Base-by-base conservation (phyloP, 2,888 invertebrate species). In the Lepidocyrtinus sp. region DNA sequence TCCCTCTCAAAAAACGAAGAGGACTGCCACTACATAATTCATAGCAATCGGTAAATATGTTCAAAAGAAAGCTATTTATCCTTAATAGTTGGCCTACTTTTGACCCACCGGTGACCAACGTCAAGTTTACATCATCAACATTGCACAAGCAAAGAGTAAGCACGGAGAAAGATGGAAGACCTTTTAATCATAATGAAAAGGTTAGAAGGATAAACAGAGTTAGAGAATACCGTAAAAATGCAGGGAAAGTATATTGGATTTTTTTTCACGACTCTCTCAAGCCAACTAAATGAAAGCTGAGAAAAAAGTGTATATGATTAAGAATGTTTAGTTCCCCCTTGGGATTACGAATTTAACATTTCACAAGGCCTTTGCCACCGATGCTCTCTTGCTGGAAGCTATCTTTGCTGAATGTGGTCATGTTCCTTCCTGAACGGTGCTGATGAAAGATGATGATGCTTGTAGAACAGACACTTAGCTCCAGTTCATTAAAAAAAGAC, bases 141-240 rank as follows among this genome's bases (percentile, higher is more conserved):
- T 59, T 59, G 59, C 59, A 59, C 59, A 59, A 59, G 59, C 59
- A 59, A 19, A 1, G 59, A 61, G 62, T 50, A 24, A 50, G 24
- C n/a, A 25, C n/a, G 15, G 46, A 24, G 46, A 25, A 59, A 67
- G 75, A 62, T 69, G 75, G 69, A 75, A 75, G 75, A 75, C 75
- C 75, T 75, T 75, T 75, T 69, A 75, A 75, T 75, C 74, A 75
- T 75, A 67, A 67, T 75, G 55, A 61, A 65, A 75, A 36, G 67
- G 24, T 36, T 46, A 22, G 21, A 46, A 36, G 67, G 45, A 22
- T 17, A 9, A 9, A 61, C 21, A 61, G 21, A 61, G 19, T 3
- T 59, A 67, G 46, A 17, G 19, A 67, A 45, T 21, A 45, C 22
- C n/a, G 50, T 46, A 21, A 68, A 36, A 68, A 59, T 21, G 59